These are phyloP conservation scores for Asbolus verrucosus DNA, from an alignment of 1,140 invertebrate species.

Conservation along the genomic window DNA sequence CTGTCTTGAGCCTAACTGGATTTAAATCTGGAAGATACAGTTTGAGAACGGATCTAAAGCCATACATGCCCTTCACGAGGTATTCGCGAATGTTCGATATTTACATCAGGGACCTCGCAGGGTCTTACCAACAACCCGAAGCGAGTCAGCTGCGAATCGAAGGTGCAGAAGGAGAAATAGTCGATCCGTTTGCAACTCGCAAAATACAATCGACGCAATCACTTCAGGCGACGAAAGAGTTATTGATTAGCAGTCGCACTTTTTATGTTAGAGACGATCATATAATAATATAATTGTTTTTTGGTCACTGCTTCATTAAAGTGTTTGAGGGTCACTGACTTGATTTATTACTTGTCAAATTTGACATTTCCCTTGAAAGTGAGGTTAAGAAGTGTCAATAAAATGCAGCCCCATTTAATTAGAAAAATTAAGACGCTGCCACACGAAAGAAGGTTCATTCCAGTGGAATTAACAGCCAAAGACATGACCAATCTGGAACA, in stretches of 20 bases:
- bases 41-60: constrained; percentile 33
- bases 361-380: not conserved
- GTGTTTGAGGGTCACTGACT: not conserved
- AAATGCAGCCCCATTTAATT: constrained; percentile 22
- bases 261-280: not conserved
- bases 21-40: constrained; percentile 41
- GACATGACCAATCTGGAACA: constrained; percentile 70
- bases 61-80: constrained; percentile 30
- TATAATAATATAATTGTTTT: constrained; percentile 1
- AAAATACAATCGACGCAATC: no score
- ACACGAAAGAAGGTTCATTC: constrained; percentile 6
- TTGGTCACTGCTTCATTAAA: not conserved
- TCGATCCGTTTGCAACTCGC: no score
- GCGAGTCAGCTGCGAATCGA: no score
- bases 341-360: not conserved
- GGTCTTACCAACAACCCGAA: not conserved
- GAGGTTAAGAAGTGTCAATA: constrained; percentile 10
- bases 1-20: constrained; percentile 15
- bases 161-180: not conserved
- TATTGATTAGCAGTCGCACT: not conserved
- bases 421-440: constrained; percentile 35
- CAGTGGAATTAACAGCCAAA: constrained; percentile 45
- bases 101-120: not conserved
- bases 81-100: constrained; percentile 12
- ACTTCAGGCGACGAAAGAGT: no score